Evolutionary conservation across 1,140 invertebrate species (phyloP), one percentile per base, ranked within the genome.

Genomic region (Megalopta genalis): DNA sequence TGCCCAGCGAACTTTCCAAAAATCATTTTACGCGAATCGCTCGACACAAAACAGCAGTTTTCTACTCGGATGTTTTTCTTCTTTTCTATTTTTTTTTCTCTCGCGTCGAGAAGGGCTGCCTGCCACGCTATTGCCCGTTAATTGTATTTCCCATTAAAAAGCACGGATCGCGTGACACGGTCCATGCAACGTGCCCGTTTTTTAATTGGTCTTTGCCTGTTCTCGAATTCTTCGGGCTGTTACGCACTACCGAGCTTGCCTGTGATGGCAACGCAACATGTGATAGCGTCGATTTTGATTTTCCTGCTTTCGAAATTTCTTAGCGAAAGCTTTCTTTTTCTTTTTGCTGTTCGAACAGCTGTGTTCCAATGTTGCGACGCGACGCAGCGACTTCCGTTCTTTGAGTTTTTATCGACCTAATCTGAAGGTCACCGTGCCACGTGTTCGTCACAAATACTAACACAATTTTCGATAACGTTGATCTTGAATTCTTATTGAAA

Each of bases 161-260:
- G 18, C 1, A 9, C 21, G 8, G 27, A 59, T 67, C 9, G 63
- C 49, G 23, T 25, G 46, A 57, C n/a, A 39, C 16, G 9, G 18
- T 9, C 46, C 60, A 23, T 67, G 37, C 18, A 42, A 65, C n/a
- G n/a, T 10, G 46, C 4, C 57, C 57, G 25, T 68, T 60, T 76
- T 68, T 68, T 68, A 32, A 37, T 68, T 23, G 2, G 9, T 60
- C 25, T 49, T 76, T 60, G 16, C n/a, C 54, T 76, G 18, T 3
- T 46, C 25, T 16, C 16, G 25, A 42, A 46, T 67, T 68, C 32
- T 39, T 46, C 52, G 18, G 37, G 12, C 66, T n/a, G 7, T n/a
- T 32, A 42, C 16, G 14, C n/a, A 39, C 9, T 18, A 54, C 6
- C 42, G 59, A 63, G 18, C 23, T 14, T 6, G 25, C 37, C 1